Evolutionary conservation across 2,888 invertebrate genomes (phyloP), one percentile per base, ranked within the genome.

Genomic region (Luffia ferchaultella): DNA sequence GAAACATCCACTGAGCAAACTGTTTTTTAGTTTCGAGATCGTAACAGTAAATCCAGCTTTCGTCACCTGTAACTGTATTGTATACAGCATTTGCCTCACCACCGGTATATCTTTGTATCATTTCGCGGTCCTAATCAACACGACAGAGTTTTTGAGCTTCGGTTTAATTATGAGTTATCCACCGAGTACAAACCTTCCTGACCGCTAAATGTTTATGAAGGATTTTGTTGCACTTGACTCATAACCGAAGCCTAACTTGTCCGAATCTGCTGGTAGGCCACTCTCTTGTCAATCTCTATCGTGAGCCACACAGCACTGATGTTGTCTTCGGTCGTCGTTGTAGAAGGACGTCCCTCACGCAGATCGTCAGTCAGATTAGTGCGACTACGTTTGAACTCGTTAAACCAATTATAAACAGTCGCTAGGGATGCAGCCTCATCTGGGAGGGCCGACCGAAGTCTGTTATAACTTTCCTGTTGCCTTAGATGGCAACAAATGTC

Each of bases 301-400:
- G 20, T 46, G 19, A 12, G 42, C 18, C n/a, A 42, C 42, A 48
- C 41, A 48, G 30, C 42, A 48, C 48, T 20, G 40, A 40, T 41
- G 48, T 48, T 48, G 16, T 48, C 48, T 40, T 48, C 42, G 30
- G 49, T 49, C 44, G 49, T 49, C 49, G 49, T 19, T 20, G 49
- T 43, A 43, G 49, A 49, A 49, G 49, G 49, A 15, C 43, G 20
- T 42, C 19, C 41, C 15, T 48, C 48, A 48, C 48, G 42, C 42
- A 48, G 42, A 42, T 48, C 30, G 30, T 48, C 42, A 30, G 49
- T 42, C 15, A 30, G 43, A 49, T 49, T 49, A 49, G 42, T 49
- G 49, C n/a, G 19, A 30, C 12, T 12, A 30, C 30, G 30, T 30
- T 30, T 30, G 12, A 30, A 30, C 42, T 49, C 49, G 43, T 49